Evolutionary conservation across 1,140 invertebrate genomes (phyloP).

Genomic region (Dysdera silvatica): DNA sequence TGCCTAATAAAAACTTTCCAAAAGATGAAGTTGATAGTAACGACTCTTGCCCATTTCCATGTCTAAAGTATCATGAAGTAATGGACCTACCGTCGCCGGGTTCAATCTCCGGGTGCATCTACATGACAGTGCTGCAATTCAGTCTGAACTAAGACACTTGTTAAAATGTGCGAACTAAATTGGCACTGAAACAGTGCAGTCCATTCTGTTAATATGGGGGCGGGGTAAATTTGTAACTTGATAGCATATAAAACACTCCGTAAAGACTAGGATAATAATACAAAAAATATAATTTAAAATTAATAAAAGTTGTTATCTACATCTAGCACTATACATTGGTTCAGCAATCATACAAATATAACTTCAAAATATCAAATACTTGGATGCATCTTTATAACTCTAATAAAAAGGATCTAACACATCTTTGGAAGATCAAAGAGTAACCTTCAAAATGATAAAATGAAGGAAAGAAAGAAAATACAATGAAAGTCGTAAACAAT

Average conservation of each 20-base stretch:
- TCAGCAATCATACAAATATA: slow-evolving; percentile 24
- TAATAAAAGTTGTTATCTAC: slow-evolving; percentile 20
- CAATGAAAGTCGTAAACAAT: slow-evolving; percentile 4
- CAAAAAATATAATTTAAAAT: slow-evolving; percentile 30
- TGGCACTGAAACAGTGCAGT: slow-evolving; percentile 25
- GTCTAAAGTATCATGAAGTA: too few relatives aligned
- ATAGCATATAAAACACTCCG: slow-evolving; percentile 28
- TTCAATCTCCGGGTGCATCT: too few relatives aligned
- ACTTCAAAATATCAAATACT: slow-evolving; percentile 19
- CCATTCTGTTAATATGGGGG: slow-evolving; percentile 6
- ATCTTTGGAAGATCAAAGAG: slow-evolving; percentile 17
- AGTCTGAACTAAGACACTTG: too few relatives aligned
- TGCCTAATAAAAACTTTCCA: too few relatives aligned
- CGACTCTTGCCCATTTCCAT: too few relatives aligned
- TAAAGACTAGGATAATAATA: slow-evolving; percentile 30
- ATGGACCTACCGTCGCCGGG: too few relatives aligned
- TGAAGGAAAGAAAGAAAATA: not conserved
- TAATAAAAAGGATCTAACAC: slow-evolving; percentile 19
- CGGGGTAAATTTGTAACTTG: too few relatives aligned
- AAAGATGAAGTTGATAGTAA: too few relatives aligned
- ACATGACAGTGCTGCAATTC: too few relatives aligned
- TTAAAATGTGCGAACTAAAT: too few relatives aligned
- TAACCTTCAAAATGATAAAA: slow-evolving; percentile 22
- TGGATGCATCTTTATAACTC: slow-evolving; percentile 2
- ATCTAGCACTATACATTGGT: slow-evolving; percentile 3